Percentiles rank a stretch among this genome's conserved stretches.
phyloP scores from a whole-genome alignment of 2,888 invertebrate species.

The Cynaeus angustus region DNA sequence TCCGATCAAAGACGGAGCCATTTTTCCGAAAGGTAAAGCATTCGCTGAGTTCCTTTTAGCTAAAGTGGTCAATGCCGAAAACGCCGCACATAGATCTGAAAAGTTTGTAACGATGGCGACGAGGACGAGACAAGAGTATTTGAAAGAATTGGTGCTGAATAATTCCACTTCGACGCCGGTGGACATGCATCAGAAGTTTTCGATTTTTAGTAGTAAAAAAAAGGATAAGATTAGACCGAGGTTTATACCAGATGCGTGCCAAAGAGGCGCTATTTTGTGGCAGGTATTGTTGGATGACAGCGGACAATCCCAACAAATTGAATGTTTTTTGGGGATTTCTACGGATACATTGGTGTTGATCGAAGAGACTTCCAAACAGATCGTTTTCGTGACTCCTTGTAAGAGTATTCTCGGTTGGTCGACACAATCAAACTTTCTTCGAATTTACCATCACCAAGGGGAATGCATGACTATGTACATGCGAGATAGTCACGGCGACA shows the following conservation, averaged over 20 bases:
- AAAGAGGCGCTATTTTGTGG: conserved; percentile 88
- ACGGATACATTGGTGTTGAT: conserved; percentile 90
- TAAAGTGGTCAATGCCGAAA: conserved; percentile 97
- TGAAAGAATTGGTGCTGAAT: conserved; percentile 93
- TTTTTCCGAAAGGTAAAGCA: conserved; percentile 91
- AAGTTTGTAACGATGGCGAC: conserved; percentile 98
- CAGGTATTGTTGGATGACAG: conserved; percentile 84
- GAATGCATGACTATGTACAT: conserved; percentile 91
- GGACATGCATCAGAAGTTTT: conserved; percentile 90
- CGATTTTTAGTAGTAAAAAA: conserved; percentile 82
- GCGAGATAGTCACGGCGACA: conserved; percentile 80
- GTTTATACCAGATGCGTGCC: conserved; percentile 82
- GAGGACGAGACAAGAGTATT: conserved; percentile 94
- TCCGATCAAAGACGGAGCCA: conserved; percentile 90
- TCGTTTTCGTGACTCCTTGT: conserved; percentile 90
- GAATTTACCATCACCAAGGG: conserved; percentile 94
- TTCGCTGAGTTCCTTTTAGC: conserved; percentile 96
- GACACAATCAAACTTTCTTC: conserved; percentile 77
- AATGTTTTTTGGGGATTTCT: conserved; percentile 90
- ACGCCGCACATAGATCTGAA: conserved; percentile 95
- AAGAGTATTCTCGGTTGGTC: conserved; percentile 83
- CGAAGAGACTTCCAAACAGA: conserved; percentile 87
- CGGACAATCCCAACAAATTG: conserved; percentile 78
- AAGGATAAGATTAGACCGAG: conserved; percentile 84
- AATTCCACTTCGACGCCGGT: conserved; percentile 86